phyloP scores from a whole-genome alignment of 2,113 vertebrate species.

The Aspiorhynchus laticeps region DNA sequence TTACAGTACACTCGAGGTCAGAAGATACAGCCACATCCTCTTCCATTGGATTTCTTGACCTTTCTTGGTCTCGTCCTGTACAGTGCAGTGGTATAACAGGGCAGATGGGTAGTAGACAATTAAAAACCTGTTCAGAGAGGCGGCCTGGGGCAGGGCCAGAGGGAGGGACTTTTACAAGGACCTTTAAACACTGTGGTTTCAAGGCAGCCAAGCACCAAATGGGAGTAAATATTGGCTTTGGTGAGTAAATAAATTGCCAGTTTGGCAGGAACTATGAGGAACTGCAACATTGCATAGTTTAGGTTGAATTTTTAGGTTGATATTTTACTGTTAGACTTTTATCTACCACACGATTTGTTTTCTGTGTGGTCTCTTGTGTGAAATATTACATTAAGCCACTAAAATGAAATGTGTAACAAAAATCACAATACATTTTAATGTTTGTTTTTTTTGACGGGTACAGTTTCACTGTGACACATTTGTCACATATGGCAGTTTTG shows the following conservation, averaged over 20 bases:
- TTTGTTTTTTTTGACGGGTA: background rate
- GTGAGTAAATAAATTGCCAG: background rate
- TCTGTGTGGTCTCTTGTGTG: too few species aligned
- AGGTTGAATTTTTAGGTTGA: background rate
- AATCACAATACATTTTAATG: background rate
- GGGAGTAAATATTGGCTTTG: slow-evolving; percentile 17
- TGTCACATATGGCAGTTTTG: background rate
- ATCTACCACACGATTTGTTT: too few species aligned
- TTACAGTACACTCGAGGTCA: background rate
- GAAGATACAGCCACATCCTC: background rate
- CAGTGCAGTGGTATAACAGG: background rate
- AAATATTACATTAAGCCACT: too few species aligned
- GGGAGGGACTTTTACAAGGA: background rate
- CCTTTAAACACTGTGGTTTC: slow-evolving; percentile 1
- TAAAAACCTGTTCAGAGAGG: slow-evolving; percentile 51
- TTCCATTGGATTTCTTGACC: slow-evolving; percentile 7
- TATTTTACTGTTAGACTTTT: too few species aligned
- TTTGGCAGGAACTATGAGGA: background rate
- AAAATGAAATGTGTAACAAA: too few species aligned
- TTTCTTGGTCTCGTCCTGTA: background rate
- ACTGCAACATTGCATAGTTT: background rate
- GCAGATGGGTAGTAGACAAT: slow-evolving; percentile 35
- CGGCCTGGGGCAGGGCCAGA: slow-evolving; percentile 18
- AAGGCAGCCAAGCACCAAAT: slow-evolving; percentile 2
- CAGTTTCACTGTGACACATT: background rate